Percentiles rank a stretch among this genome's conserved stretches.
Conservation (phyloP, 2,888 invertebrate species). For the Galerucella nymphaeae region DNA sequence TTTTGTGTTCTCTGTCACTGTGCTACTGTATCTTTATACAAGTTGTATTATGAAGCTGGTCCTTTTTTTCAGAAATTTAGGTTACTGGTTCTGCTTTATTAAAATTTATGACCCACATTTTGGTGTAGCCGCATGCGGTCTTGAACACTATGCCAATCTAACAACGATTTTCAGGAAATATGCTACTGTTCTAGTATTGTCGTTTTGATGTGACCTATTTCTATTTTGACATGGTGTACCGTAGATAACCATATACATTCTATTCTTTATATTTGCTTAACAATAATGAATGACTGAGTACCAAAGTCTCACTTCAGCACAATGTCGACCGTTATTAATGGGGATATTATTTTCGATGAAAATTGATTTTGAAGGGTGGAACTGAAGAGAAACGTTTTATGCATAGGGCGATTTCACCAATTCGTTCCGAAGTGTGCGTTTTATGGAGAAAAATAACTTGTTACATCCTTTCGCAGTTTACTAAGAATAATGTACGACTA, state of each 20-base stretch:
- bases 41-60: conserved; percentile 31
- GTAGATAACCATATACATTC: conserved; percentile 10
- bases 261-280: conserved; percentile 8
- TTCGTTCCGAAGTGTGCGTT: conserved; percentile 1
- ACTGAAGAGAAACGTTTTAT: neutral
- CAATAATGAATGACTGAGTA: conserved; percentile 11
- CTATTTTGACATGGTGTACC: conserved; percentile 25
- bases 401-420: neutral
- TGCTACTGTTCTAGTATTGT: conserved; percentile 31
- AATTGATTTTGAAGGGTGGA: conserved; percentile 7
- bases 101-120: conserved; percentile 52
- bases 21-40: conserved; percentile 36
- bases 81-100: conserved; percentile 49
- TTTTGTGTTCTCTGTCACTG: neutral
- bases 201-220: conserved; percentile 46
- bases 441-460: neutral
- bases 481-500: too few species aligned
- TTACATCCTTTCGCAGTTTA: neutral
- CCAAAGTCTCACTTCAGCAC: conserved; percentile 1
- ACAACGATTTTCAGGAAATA: conserved; percentile 41
- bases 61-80: conserved; percentile 49
- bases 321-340: conserved; percentile 7
- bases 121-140: conserved; percentile 52
- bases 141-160: conserved; percentile 41
- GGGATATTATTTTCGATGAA: conserved; percentile 3